These are phyloP conservation scores for Cryptotis parvus DNA, from an alignment of 2,113 vertebrate species.

Conservation along the genomic window DNA sequence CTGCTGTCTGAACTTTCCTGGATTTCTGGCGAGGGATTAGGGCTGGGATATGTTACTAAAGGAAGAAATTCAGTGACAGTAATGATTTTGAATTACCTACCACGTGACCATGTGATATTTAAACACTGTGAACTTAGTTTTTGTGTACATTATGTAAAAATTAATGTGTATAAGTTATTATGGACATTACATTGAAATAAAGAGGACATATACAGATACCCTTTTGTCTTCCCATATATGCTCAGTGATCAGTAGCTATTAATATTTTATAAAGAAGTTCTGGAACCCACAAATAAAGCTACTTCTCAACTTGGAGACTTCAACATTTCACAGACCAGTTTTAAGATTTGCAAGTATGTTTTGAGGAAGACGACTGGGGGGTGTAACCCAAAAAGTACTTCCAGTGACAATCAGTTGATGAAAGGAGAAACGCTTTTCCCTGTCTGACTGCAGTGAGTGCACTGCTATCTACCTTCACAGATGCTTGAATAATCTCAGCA, in stretches of 20 bases:
- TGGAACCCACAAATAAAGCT: not conserved
- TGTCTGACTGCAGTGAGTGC: not conserved
- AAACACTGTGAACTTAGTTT: conserved; percentile 28
- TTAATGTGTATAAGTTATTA: not conserved
- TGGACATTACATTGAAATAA: not conserved
- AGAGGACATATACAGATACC: not conserved
- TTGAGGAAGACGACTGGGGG: not conserved
- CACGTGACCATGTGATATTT: not conserved
- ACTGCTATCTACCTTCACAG: not conserved
- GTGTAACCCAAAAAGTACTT: not conserved
- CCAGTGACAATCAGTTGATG: not conserved
- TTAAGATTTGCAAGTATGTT: not conserved
- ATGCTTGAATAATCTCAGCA: not conserved
- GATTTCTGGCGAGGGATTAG: no score
- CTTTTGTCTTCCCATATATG: not conserved
- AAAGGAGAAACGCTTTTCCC: not conserved
- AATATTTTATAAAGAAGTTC: conserved; percentile 32
- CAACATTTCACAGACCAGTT: not conserved
- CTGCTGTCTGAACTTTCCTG: no score
- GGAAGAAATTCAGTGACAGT: not conserved
- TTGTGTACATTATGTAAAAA: not conserved
- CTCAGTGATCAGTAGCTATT: not conserved
- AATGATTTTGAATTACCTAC: not conserved
- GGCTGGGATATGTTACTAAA: not conserved
- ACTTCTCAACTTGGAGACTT: not conserved